These are phyloP conservation scores for Coranthus polyacanthus DNA, from an alignment of 2,797 vertebrate genomes.

Conservation along the genomic window DNA sequence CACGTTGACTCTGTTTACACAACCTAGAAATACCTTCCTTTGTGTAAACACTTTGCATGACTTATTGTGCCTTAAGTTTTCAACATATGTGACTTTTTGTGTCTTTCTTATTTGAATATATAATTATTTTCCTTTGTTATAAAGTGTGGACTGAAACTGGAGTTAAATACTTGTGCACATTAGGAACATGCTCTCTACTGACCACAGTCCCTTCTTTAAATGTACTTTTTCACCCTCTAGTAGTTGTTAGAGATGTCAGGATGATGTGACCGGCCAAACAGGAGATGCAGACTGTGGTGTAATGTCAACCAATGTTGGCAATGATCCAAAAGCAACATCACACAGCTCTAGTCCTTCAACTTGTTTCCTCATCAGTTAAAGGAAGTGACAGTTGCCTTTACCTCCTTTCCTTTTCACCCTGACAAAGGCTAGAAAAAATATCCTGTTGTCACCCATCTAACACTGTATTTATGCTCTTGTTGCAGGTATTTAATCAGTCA, in stretches of 20 bases:
- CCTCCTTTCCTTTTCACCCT: slow-evolving; percentile 1
- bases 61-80: background rate
- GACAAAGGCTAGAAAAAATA: no score
- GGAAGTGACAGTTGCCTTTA: slow-evolving; percentile 20
- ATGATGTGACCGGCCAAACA: slow-evolving; percentile 18
- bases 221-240: background rate
- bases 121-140: slow-evolving; percentile 4
- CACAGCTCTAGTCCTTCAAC: slow-evolving; percentile 15
- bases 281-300: slow-evolving; percentile 9
- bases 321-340: slow-evolving; percentile 27
- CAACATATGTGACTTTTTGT: no score
- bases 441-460: background rate
- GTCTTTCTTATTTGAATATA: slow-evolving; percentile 3
- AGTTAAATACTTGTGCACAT: no score
- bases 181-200: no score
- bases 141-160: background rate
- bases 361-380: slow-evolving; percentile 31
- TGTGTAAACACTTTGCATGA: background rate
- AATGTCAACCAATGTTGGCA: slow-evolving; percentile 14
- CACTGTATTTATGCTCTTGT: background rate
- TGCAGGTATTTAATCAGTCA: slow-evolving; percentile 95
- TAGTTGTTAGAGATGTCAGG: background rate
- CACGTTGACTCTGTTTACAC: slow-evolving; percentile 4
- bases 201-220: background rate
- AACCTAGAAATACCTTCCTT: slow-evolving; percentile 21